phyloP scores from a whole-genome alignment of 2,888 invertebrate genomes.

The Augochlorella aurata region DNA sequence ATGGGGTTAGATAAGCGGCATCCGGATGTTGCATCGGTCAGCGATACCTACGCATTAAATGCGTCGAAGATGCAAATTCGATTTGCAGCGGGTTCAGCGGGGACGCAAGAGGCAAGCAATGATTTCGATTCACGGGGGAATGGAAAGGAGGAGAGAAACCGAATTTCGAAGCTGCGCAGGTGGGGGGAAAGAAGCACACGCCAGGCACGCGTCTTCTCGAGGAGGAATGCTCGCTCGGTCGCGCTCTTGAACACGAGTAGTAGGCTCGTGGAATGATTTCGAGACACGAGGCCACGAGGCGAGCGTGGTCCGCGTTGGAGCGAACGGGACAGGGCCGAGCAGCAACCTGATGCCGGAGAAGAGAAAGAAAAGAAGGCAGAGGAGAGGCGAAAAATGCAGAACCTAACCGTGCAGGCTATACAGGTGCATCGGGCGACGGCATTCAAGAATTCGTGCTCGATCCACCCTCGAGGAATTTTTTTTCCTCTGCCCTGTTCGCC shows the following conservation, averaged over 20 bases:
- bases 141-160: conserved; percentile 32
- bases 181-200: conserved; percentile 70
- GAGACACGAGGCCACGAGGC: conserved; percentile 57
- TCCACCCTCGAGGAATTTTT: conserved; percentile 65
- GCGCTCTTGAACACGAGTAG: conserved; percentile 57
- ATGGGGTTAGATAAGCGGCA: not conserved
- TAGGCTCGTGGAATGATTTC: conserved; percentile 60
- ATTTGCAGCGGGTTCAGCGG: not conserved
- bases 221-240: conserved; percentile 57
- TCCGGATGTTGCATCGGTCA: not conserved
- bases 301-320: conserved; percentile 34
- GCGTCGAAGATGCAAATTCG: not conserved
- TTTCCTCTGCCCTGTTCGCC: conserved; percentile 44
- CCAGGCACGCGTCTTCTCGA: conserved; percentile 74
- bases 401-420: conserved; percentile 71
- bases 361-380: conserved; percentile 51
- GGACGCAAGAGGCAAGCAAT: not conserved
- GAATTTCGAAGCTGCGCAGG: conserved; percentile 43
- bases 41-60: not conserved
- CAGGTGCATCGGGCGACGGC: conserved; percentile 73
- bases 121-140: conserved; percentile 8
- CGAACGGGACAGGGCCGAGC: conserved; percentile 33
- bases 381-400: conserved; percentile 70
- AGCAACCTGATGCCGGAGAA: conserved; percentile 52
- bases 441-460: conserved; percentile 69